Evolutionary conservation across 1,140 invertebrate genomes (phyloP).

Genomic region (Nomia melanderi): DNA sequence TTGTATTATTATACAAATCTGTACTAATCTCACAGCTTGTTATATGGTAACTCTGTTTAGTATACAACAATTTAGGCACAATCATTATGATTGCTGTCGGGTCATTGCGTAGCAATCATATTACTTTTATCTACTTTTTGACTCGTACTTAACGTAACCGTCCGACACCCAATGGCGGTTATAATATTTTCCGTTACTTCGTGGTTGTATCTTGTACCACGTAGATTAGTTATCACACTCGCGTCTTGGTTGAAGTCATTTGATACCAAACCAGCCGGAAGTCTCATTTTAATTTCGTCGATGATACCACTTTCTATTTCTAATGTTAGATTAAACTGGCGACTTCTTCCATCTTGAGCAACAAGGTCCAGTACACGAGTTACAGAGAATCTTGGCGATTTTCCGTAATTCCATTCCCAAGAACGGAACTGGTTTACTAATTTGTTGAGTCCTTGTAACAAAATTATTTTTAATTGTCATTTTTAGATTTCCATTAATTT

Average conservation of each 20-base stretch:
- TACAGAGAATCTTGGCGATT: constrained; percentile 91
- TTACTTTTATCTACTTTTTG: constrained; percentile 69
- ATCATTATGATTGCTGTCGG: constrained; percentile 27
- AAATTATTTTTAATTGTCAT: constrained; percentile 1
- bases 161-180: constrained; percentile 73
- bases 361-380: constrained; percentile 70
- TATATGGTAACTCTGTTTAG: constrained; percentile 1
- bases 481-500: background rate
- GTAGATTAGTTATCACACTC: constrained; percentile 75
- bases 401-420: constrained; percentile 95
- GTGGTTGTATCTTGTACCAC: constrained; percentile 71
- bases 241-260: constrained; percentile 66
- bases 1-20: background rate
- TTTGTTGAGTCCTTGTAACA: constrained; percentile 83
- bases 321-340: constrained; percentile 70
- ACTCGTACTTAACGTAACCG: constrained; percentile 56
- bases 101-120: constrained; percentile 68
- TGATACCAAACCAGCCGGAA: constrained; percentile 67
- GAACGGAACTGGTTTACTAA: constrained; percentile 84
- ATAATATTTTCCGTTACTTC: constrained; percentile 74
- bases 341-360: constrained; percentile 44
- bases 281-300: constrained; percentile 74
- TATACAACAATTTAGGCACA: constrained; percentile 40
- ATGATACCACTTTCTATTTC: constrained; percentile 74
- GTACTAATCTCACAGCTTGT: background rate